Base-by-base conservation (phyloP, 2,113 vertebrate genomes). In the Sorex araneus region DNA sequence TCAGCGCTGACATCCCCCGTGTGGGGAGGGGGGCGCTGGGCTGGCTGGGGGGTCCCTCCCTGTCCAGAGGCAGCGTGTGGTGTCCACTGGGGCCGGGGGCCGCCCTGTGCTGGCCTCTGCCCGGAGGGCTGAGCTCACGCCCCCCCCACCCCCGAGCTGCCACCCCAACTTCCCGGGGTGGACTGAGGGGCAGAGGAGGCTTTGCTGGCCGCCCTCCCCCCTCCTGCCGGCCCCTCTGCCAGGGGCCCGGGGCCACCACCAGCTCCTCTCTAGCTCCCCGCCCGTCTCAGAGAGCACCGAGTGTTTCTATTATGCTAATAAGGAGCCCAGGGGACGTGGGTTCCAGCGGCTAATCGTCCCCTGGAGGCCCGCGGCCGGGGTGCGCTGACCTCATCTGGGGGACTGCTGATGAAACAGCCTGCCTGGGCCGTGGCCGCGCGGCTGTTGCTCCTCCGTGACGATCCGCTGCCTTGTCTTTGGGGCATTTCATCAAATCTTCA, bases 361-460 rank as follows among this genome's bases (percentile, higher is more conserved):
- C 95, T 94, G 82, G 66, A 97, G 97, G 97, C 94, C 89, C 88
- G 43, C 70, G 50, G 95, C 83, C 28, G 25, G 84, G 70, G 6
- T 90, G 80, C 40, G 76, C 94, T 96, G 92, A 94, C 97, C 87
- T 84, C 93, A 84, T 97, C 97, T 6, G 5, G 64, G 97, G 97
- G 97, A 94, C 94, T 30, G 96, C 97, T 98, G 98, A 98, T 98
- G 98, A 98, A 98, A 98, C 97, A 92, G 27, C 27, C 64, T 27
- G 28, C 64, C 64, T 11, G 64, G 64, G 25, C 28, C 64, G 18
- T 66, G 64, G 64, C 25, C 64, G 8, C 10, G 64, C 0, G 25
- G 64, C 69, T 92, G 95, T 40, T 96, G 95, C 94, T 63, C 97
- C 83, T 63, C 97, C 95, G 96, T 90, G 92, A 93, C 90, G 18